A percentile compares a stretch with the other conserved stretches of the same genome.
Evolutionary conservation across 2,797 vertebrate species (phyloP).

Genomic region (Macropus fuliginosus): DNA sequence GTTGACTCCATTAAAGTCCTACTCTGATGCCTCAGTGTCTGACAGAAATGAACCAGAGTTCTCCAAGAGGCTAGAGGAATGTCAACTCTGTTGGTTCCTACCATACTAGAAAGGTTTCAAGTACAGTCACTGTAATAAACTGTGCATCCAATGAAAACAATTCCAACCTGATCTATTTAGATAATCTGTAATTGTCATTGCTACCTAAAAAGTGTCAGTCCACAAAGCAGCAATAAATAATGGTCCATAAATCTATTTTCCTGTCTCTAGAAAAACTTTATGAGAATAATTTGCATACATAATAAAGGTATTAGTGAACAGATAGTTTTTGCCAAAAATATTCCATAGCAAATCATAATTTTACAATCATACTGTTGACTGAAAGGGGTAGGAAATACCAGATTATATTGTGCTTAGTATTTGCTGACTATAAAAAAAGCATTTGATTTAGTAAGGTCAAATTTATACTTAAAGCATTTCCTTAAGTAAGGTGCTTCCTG

Average conservation of each 20-base stretch:
- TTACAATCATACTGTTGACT: neutral
- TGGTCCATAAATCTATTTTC: neutral
- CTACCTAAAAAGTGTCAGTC: neutral
- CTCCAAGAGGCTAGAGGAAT: neutral
- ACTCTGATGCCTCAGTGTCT: neutral
- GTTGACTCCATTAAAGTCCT: neutral
- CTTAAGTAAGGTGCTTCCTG: neutral
- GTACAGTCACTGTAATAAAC: neutral
- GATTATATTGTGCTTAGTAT: neutral
- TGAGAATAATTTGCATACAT: neutral
- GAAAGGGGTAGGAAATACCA: neutral
- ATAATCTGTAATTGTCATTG: neutral
- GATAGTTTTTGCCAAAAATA: neutral
- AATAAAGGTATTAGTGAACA: neutral
- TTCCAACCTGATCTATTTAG: neutral
- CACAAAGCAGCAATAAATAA: neutral
- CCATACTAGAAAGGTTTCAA: neutral
- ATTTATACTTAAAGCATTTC: neutral
- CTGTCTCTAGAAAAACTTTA: neutral
- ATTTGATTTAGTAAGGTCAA: neutral
- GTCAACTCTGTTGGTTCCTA: neutral
- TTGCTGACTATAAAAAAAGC: neutral
- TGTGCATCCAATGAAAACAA: neutral
- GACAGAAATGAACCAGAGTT: neutral
- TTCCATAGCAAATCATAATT: neutral